A percentile compares a stretch with the other conserved stretches of the same genome.
Evolutionary conservation across 1,140 invertebrate species (phyloP).

Genomic region (Leptonema lineaticorne): DNA sequence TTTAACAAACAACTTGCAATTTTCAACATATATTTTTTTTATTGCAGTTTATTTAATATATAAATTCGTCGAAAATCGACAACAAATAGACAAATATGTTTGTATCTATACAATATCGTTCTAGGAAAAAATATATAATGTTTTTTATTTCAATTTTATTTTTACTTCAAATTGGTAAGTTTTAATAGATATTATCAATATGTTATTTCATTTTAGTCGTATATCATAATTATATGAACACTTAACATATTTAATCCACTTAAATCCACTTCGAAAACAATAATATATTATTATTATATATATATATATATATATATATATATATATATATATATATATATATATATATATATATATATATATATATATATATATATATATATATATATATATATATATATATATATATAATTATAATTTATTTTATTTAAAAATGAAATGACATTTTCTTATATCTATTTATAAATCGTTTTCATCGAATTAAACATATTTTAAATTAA

Average conservation of each 20-base stretch:
- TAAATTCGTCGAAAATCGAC: background rate
- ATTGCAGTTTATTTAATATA: no score
- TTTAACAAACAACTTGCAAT: background rate
- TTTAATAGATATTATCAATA: no score
- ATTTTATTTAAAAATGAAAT: background rate
- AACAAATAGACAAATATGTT: background rate
- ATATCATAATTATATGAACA: background rate
- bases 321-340: no score
- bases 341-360: no score
- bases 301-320: no score
- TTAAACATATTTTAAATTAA: background rate
- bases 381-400: no score
- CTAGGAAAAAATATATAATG: background rate
- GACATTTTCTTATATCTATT: no score
- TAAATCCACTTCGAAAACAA: no score
- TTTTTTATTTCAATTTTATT: slow-evolving; percentile 9
- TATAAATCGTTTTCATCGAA: no score
- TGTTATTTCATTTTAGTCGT: background rate
- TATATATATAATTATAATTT: background rate
- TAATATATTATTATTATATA: no score
- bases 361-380: no score
- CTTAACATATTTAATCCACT: no score
- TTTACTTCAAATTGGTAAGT: slow-evolving; percentile 17
- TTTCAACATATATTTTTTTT: background rate
- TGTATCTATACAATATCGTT: background rate